These are phyloP conservation scores for Dissostichus mawsoni DNA, from an alignment of 2,113 vertebrate genomes.

Conservation along the genomic window DNA sequence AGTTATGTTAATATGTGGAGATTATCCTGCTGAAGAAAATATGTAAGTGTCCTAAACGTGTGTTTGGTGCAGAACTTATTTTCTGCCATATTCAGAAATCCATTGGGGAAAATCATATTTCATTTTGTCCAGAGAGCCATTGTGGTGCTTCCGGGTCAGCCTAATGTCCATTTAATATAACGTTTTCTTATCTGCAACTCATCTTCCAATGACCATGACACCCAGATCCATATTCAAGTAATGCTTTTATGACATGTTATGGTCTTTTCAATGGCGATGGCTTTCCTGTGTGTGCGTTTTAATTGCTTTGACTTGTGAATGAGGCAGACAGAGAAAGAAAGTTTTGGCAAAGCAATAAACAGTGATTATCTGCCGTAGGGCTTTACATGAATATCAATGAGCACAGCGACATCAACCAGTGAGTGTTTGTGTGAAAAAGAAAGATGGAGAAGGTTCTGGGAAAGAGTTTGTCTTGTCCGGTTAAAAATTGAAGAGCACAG, in stretches of 20 bases:
- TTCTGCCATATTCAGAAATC: no score
- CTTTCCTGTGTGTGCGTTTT: not conserved
- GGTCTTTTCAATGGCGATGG: not conserved
- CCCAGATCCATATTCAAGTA: conserved; percentile 19
- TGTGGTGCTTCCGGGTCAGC: no score
- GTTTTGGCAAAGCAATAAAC: conserved; percentile 54
- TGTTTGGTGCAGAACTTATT: no score
- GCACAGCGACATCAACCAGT: conserved; percentile 32
- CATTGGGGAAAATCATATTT: no score
- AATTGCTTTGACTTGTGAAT: not conserved
- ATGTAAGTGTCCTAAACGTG: no score
- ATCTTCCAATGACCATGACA: not conserved
- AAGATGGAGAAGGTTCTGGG: not conserved
- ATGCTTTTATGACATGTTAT: conserved; percentile 21
- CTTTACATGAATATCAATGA: conserved; percentile 54
- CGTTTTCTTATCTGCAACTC: not conserved
- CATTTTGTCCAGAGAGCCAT: no score
- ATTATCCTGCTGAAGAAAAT: no score
- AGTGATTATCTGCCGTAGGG: conserved; percentile 31
- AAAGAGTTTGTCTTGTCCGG: conserved; percentile 22
- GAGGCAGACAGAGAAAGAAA: not conserved
- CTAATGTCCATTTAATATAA: not conserved
- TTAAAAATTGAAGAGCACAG: conserved; percentile 11
- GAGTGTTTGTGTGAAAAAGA: not conserved
- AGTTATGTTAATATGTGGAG: no score